Conservation (phyloP, 2,113 vertebrate genomes). For the Ictidomys tridecemlineatus region DNA sequence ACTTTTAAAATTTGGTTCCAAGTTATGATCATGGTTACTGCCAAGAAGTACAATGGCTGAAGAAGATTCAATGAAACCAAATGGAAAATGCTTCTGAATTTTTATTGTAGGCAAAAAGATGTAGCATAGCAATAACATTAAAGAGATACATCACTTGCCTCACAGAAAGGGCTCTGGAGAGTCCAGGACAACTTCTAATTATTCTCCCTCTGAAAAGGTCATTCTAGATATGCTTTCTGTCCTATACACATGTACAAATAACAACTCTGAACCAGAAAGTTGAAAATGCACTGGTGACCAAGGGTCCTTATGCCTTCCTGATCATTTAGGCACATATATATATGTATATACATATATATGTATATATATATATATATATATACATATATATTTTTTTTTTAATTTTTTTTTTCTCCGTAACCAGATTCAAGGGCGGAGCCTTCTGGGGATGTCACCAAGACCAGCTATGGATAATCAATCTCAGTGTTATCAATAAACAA, state of each 20-base stretch:
- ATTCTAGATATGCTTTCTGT: not conserved
- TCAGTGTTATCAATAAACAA: not conserved
- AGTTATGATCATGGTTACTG: not conserved
- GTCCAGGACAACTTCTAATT: not conserved
- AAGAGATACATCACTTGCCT: not conserved
- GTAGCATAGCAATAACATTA: not conserved
- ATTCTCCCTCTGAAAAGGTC: not conserved
- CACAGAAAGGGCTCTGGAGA: not conserved
- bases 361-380: too few species aligned
- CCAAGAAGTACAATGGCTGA: not conserved
- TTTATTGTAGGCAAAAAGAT: not conserved
- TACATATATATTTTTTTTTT: too few species aligned
- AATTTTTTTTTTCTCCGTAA: not conserved
- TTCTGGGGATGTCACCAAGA: not conserved
- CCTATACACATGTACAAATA: not conserved
- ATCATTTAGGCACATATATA: not conserved
- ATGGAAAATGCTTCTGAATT: not conserved
- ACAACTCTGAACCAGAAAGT: not conserved
- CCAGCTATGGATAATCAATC: not conserved
- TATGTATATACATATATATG: too few species aligned
- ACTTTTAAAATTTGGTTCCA: conserved; percentile 32
- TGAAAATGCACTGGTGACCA: not conserved
- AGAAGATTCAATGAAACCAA: not conserved
- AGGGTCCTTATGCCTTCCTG: not conserved
- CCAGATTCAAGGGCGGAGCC: not conserved